phyloP scores from a whole-genome alignment of 2,797 vertebrate genomes.

The Rhinichthys osculus region DNA sequence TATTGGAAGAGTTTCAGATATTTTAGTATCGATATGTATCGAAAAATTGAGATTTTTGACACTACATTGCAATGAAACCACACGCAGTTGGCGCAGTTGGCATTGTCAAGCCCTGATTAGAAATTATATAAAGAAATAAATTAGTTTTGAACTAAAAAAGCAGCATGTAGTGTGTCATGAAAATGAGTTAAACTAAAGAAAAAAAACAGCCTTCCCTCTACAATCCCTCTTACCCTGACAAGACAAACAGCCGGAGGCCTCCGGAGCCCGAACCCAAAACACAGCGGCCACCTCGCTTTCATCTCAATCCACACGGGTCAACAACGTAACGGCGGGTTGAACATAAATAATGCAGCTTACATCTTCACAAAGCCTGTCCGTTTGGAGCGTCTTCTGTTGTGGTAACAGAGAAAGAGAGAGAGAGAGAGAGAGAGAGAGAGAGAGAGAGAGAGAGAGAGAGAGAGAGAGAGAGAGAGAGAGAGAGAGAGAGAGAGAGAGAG shows the following conservation, averaged over 20 bases:
- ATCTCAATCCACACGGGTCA: conserved; percentile 61
- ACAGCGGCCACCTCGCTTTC: conserved; percentile 61
- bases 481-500: conserved; percentile 23
- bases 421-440: conserved; percentile 20
- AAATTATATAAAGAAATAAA: neutral
- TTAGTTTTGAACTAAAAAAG: neutral
- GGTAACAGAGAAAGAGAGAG: conserved; percentile 50
- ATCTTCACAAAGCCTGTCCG: conserved; percentile 56
- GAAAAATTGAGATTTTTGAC: no score
- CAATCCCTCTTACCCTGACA: conserved; percentile 32
- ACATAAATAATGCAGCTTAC: conserved; percentile 61
- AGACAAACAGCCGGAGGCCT: conserved; percentile 52
- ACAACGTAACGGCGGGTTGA: conserved; percentile 55
- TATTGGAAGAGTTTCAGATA: no score
- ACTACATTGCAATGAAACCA: no score
- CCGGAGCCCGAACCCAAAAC: conserved; percentile 55
- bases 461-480: conserved; percentile 11
- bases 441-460: neutral
- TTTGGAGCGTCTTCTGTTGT: conserved; percentile 60
- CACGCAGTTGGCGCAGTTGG: no score
- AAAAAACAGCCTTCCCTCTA: conserved; percentile 16
- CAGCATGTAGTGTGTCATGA: neutral
- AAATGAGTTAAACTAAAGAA: conserved; percentile 8
- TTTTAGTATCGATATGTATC: no score
- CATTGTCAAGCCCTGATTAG: no score